Evolutionary conservation across 2,888 invertebrate species (phyloP).

Genomic region (Cancer borealis): DNA sequence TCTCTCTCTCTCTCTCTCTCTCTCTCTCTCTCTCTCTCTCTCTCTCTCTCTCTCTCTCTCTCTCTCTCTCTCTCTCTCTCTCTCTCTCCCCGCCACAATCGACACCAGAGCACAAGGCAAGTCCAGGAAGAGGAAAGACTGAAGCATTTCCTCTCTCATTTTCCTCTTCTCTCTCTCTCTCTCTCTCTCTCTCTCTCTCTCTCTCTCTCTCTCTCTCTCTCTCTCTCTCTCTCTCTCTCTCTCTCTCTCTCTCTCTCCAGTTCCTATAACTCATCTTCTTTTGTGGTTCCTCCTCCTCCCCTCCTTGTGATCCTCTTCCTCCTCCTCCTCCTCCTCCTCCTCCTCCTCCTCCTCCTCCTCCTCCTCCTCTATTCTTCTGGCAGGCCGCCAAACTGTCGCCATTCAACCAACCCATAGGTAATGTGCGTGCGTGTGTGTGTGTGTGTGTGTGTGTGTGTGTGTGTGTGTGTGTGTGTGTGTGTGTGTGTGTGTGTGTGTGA

Average conservation of each 20-base stretch:
- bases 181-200: constrained; percentile 29
- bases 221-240: constrained; percentile 35
- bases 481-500: constrained; percentile 32
- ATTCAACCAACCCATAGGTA: not conserved
- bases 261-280: not conserved
- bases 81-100: not conserved
- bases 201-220: constrained; percentile 32
- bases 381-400: not conserved
- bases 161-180: not conserved
- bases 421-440: not conserved
- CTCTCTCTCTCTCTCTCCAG: constrained; percentile 23
- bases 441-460: constrained; percentile 40
- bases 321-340: not conserved
- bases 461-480: constrained; percentile 40
- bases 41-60: constrained; percentile 25
- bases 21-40: constrained; percentile 20
- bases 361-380: not conserved
- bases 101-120: constrained; percentile 20
- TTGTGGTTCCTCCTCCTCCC: not conserved
- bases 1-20: constrained; percentile 4
- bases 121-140: constrained; percentile 13
- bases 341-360: not conserved
- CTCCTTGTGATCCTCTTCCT: not conserved
- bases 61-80: constrained; percentile 20
- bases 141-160: not conserved